Base-by-base conservation (phyloP, 1,140 invertebrate genomes). In the Gonioctena quinquepunctata region DNA sequence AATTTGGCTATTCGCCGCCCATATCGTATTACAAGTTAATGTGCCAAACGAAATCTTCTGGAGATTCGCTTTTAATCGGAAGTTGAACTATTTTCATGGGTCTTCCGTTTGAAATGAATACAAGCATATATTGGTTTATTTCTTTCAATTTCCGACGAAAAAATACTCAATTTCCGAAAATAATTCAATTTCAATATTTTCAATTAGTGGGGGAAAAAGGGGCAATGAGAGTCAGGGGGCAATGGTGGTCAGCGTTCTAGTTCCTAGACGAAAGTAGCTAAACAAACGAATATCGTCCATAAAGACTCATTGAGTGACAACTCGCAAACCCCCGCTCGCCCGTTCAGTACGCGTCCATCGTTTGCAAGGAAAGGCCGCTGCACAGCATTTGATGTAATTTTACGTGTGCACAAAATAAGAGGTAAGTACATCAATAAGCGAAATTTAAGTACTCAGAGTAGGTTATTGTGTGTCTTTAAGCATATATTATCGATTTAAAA, bases 311-410 rank as follows among this genome's bases (percentile, higher is more conserved):
- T 52, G 6, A 52, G 16, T 7, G 13, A 21, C 50, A 52, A 16
- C 16, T 52, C 50, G 50, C 0, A 16, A 16, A 8, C 19, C 50
- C 19, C 16, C 50, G 50, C 50, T 18, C 19, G 19, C 50, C 50
- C 50, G 49, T 52, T 52, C 49, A 52, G 50, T 52, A n/a, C 50
- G 50, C 19, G 3, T 52, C 4, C 50, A 16, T 52, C 50, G 8
- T 52, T 52, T 52, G 50, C 13, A 52, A 7, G 19, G 18, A 16
- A 52, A 52, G 50, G 19, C 50, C 18, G 50, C n/a, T 21, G 50
- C 50, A 16, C 50, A 52, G 50, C n/a, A n/a, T 52, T 52, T 52
- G 50, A 52, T 52, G 50, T 52, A 52, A 52, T 52, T 11, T 52
- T 18, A 52, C 50, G 50, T 16, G 50, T 52, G 16, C 16, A 52